Evolutionary conservation across 53 echinoderm and acorn worm genomes (phyloP).

Genomic region (Antedon mediterranea): DNA sequence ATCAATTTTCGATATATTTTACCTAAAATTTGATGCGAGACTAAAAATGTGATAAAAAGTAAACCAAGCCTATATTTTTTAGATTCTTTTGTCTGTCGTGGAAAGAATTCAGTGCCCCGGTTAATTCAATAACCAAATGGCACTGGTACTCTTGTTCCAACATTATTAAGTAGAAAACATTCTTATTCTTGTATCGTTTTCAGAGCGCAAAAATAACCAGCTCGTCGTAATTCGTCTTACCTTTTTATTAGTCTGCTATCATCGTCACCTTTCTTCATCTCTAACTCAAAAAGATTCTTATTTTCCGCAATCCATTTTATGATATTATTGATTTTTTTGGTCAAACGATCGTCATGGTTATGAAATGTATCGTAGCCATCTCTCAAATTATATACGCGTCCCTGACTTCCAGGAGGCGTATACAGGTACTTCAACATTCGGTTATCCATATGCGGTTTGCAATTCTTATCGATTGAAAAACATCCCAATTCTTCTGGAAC

Average conservation of each 20-base stretch:
- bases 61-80: too few species aligned
- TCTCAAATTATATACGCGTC: conserved; percentile 35
- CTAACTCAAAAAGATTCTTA: too few species aligned
- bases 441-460: conserved; percentile 33
- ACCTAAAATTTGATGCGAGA: too few species aligned
- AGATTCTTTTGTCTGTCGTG: too few species aligned
- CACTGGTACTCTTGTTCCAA: conserved; percentile 20
- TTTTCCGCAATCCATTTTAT: conserved; percentile 57
- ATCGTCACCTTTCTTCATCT: neutral
- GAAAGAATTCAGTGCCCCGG: too few species aligned
- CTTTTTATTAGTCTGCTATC: neutral
- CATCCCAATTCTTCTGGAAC: conserved; percentile 56
- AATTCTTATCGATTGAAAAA: conserved; percentile 43
- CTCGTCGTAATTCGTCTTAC: too few species aligned
- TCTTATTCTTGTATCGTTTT: too few species aligned
- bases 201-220: too few species aligned
- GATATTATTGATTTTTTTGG: conserved; percentile 60
- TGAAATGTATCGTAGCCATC: conserved; percentile 44
- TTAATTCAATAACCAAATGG: too few species aligned
- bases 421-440: conserved; percentile 53
- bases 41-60: too few species aligned
- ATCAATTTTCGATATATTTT: too few species aligned
- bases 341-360: conserved; percentile 58
- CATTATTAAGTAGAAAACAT: too few species aligned
- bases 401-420: conserved; percentile 4